Percentiles rank a stretch among this genome's conserved stretches.
Evolutionary conservation across 2,888 invertebrate species (phyloP).

Genomic region (Stegophylla sp.): DNA sequence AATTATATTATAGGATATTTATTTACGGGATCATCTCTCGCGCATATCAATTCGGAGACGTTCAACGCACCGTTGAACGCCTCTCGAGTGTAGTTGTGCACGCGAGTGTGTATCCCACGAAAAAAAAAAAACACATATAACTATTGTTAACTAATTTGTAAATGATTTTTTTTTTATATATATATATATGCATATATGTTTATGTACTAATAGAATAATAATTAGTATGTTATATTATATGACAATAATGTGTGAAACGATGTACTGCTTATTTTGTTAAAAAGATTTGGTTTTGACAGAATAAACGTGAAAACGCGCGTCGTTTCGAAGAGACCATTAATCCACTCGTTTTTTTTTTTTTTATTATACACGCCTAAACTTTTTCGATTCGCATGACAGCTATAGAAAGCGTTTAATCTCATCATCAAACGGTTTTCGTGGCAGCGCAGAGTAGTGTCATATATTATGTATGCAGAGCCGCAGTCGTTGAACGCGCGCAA

Average conservation of each 20-base stretch:
- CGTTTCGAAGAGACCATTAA: conserved; percentile 1
- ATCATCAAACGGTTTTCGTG: not conserved
- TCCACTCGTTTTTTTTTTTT: conserved; percentile 6
- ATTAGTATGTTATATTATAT: no score
- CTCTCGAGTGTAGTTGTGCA: no score
- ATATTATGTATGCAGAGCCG: no score
- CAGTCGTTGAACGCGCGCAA: not conserved
- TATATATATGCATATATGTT: no score
- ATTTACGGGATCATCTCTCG: not conserved
- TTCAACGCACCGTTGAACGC: no score
- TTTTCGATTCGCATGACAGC: conserved; percentile 22
- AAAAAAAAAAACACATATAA: no score
- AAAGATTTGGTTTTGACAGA: not conserved
- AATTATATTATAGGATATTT: not conserved
- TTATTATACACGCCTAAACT: not conserved
- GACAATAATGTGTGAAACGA: no score
- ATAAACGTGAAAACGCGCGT: conserved; percentile 17
- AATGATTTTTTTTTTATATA: no score
- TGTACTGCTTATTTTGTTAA: not conserved
- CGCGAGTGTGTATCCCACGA: no score
- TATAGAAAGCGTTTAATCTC: conserved; percentile 39
- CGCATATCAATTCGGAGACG: not conserved
- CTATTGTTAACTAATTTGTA: conserved; percentile 11
- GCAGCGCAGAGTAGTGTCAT: not conserved
- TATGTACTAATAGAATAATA: no score